Base-by-base conservation (phyloP, 2,888 invertebrate species). In the Beris chalybata region DNA sequence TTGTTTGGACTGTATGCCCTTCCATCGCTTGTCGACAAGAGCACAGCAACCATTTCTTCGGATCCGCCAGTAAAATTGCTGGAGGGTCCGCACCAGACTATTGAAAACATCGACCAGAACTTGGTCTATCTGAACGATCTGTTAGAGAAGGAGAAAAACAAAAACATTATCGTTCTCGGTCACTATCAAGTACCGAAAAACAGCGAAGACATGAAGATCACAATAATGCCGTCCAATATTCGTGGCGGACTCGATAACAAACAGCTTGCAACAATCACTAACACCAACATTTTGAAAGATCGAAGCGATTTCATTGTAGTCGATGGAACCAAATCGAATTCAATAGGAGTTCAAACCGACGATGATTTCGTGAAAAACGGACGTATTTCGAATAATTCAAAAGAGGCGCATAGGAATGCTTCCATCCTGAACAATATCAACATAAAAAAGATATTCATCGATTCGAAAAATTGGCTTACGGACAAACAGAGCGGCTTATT, bases 21-120 rank as follows among this genome's bases (percentile, higher is more conserved):
- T 63, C 93, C 95, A 1, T 93, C 96, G 0, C 82, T 96, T 30
- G 95, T 96, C 1, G 97, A 97, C 82, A 92, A 95, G 74, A 89
- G 90, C 71, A 91, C 92, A 4, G 90, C 92, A 11, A 91, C 93
- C 6, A 91, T 94, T 78, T 86, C 88, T 0, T 86, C 89, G 4
- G 86, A 88, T 3, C 89, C 88, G 74, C 85, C 88, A 48, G 88
- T 89, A 0, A 83, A 91, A 66, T 82, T 93, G 11, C 78, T 93
- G 1, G 92, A 90, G 75, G 93, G 93, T 0, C 92, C 93, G n/a
- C 72, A 76, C 66, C 73, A 71, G 50, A 74, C 74, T 4, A 75
- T 74, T 0, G 61, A 70, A 22, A 69, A 77, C 30, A 71, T 76
- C 1, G 75, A 78, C 1, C 78, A 77, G n/a, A 76, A 81, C 29